Evolutionary conservation across 2,797 vertebrate genomes (phyloP).

Genomic region (Steatocranus sp.): DNA sequence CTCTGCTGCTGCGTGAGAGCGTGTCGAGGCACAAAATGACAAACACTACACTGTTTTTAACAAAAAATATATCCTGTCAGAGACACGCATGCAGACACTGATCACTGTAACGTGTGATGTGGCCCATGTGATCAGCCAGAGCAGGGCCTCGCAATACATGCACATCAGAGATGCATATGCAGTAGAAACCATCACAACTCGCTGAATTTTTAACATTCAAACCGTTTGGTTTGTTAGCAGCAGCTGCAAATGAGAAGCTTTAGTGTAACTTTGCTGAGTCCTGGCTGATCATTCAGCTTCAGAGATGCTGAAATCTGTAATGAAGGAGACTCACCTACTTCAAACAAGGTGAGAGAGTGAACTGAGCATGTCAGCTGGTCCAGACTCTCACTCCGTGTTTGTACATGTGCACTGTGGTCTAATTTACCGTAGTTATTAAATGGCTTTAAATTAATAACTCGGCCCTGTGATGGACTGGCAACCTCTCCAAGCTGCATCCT

Average conservation of each 20-base stretch:
- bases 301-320: background rate
- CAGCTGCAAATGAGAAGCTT: background rate
- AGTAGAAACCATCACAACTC: background rate
- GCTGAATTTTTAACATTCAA: rapidly evolving
- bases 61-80: background rate
- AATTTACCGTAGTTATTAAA: background rate
- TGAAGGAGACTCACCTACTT: background rate
- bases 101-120: background rate
- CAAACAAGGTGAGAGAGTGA: background rate
- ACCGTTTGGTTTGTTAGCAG: background rate
- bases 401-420: background rate
- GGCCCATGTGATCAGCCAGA: background rate
- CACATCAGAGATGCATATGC: background rate
- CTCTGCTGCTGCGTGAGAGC: background rate
- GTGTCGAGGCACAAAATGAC: background rate
- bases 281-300: background rate
- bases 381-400: background rate
- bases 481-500: background rate
- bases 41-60: rapidly evolving
- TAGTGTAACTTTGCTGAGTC: background rate
- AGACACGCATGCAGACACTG: background rate
- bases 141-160: background rate
- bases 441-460: rapidly evolving
- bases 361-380: background rate
- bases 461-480: rapidly evolving